Evolutionary conservation across 2,113 vertebrate species (phyloP).

Genomic region (Pomatorhinus ruficollis): DNA sequence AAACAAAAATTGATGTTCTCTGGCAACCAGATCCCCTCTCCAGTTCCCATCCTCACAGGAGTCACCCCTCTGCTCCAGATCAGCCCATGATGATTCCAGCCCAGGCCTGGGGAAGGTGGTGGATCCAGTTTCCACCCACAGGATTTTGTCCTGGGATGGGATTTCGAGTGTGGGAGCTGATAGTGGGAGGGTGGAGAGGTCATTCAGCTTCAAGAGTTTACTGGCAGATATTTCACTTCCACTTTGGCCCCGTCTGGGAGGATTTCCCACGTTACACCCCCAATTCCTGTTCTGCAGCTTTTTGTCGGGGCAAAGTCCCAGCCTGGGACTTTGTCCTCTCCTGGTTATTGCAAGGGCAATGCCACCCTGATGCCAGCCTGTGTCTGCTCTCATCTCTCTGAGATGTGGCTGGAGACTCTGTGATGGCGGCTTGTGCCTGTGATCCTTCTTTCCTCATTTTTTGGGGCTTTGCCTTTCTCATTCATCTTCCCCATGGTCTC

Average conservation of each 20-base stretch:
- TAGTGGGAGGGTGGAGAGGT: not conserved
- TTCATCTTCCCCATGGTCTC: not conserved
- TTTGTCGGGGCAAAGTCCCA: not conserved
- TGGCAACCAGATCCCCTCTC: not conserved
- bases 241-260: not conserved
- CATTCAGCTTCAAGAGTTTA: not conserved
- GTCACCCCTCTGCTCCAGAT: not conserved
- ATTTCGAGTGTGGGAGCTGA: not conserved
- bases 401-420: fast-evolving
- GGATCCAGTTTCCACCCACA: not conserved
- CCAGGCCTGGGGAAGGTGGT: not conserved
- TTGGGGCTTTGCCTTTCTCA: not conserved
- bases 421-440: not conserved
- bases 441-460: not conserved
- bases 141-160: not conserved
- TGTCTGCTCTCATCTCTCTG: not conserved
- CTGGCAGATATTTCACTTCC: conserved; percentile 1
- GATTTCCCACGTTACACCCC: not conserved
- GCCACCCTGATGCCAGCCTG: not conserved
- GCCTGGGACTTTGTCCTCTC: not conserved
- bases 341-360: fast-evolving
- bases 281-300: not conserved
- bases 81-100: fast-evolving
- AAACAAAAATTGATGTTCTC: not conserved
- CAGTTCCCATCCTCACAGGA: not conserved